phyloP scores from a whole-genome alignment of 1,140 invertebrate species.

The Drosophila carrolli region DNA sequence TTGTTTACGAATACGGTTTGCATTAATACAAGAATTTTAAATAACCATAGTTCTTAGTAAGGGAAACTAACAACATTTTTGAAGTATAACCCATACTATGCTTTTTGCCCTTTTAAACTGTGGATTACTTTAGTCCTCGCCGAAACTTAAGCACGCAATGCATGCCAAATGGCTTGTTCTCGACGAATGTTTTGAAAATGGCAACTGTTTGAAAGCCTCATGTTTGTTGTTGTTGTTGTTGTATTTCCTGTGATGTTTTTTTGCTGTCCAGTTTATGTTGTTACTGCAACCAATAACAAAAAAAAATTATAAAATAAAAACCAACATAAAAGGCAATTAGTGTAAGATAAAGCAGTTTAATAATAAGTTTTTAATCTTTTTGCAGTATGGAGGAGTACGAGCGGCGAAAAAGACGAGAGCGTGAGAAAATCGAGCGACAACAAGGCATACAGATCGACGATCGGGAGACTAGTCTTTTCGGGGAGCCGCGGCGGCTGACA shows the following conservation, averaged over 20 bases:
- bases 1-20: no score
- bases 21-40: no score
- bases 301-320: background rate
- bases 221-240: slow-evolving; percentile 64
- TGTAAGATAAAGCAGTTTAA: background rate
- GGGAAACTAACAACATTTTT: slow-evolving; percentile 6
- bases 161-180: slow-evolving; percentile 59
- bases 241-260: slow-evolving; percentile 66
- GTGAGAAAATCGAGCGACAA: slow-evolving; percentile 89
- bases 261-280: slow-evolving; percentile 53
- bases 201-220: slow-evolving; percentile 42
- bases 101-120: background rate
- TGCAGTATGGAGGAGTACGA: slow-evolving; percentile 89
- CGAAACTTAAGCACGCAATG: slow-evolving; percentile 35
- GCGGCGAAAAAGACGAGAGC: slow-evolving; percentile 88
- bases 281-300: slow-evolving; percentile 29
- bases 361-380: slow-evolving; percentile 42
- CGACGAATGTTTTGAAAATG: slow-evolving; percentile 2
- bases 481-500: slow-evolving; percentile 86
- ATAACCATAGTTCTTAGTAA: no score
- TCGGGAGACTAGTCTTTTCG: slow-evolving; percentile 85
- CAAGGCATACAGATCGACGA: slow-evolving; percentile 88
- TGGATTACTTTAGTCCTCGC: background rate
- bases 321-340: background rate
- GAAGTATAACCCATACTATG: background rate